Conservation (phyloP, 2,888 invertebrate genomes). For the Plebejus anna region DNA sequence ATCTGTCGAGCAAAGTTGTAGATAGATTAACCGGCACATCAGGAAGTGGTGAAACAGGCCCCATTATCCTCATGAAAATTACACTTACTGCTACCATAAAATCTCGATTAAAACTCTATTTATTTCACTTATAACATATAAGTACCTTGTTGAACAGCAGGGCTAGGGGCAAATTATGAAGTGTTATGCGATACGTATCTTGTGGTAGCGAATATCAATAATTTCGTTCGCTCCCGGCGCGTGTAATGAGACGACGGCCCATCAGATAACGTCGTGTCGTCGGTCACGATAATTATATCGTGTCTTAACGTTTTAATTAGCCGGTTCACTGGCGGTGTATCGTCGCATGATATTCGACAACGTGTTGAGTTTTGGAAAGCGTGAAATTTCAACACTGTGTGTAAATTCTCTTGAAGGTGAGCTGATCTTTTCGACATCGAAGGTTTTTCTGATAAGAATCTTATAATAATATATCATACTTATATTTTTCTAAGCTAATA, state of each 20-base stretch:
- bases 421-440: background rate
- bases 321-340: background rate
- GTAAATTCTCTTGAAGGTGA: background rate
- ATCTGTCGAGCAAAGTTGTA: too few species aligned
- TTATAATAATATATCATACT: too few species aligned
- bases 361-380: constrained; percentile 12
- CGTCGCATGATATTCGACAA: constrained; percentile 10
- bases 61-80: background rate
- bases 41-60: too few species aligned
- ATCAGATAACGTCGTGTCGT: constrained; percentile 31
- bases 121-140: background rate
- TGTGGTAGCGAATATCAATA: constrained; percentile 58
- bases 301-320: constrained; percentile 28
- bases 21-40: too few species aligned
- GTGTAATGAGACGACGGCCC: constrained; percentile 10
- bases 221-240: constrained; percentile 42
- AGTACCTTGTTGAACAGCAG: constrained; percentile 10
- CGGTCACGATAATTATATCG: constrained; percentile 28
- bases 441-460: background rate
- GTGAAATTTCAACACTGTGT: constrained; percentile 5
- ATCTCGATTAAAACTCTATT: background rate
- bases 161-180: constrained; percentile 6
- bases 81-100: background rate
- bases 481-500: too few species aligned
- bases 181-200: constrained; percentile 41